Base-by-base conservation (phyloP, 1,140 invertebrate genomes). In the Diprion similis region DNA sequence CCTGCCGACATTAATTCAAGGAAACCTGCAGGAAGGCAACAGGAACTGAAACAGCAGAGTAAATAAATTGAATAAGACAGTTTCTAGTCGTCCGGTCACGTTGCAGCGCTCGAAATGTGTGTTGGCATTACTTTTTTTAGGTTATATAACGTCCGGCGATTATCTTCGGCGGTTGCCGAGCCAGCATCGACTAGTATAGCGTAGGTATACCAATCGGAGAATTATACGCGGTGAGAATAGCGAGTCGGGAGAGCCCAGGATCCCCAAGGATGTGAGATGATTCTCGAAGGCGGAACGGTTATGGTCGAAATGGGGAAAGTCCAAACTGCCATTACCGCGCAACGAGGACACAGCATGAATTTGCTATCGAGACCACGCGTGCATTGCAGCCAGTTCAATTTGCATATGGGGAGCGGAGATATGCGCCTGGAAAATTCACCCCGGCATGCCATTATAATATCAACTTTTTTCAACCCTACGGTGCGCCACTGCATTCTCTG, bases 161-260 rank as follows among this genome's bases (percentile, higher is more conserved):
- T 4, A 59, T 59, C 6, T 59, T 59, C 51, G 51, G 11, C n/a
- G 51, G 51, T 8, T 59, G 51, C 51, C 7, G n/a, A 59, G 51
- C 51, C 51, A 59, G 24, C 24, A 37, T 37, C 24, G 24, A 37
- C 24, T 1, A 37, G 24, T 37, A 37, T 37, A 37, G 24, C 24
- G 24, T 37, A 3, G 51, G 6, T 13, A 3, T 15, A 59, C 51
- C 51, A 59, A 59, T 59, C 7, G 51, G 51, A 59, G 51, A 59
- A 59, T 59, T 59, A 59, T 59, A 59, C 51, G 51, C 51, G 51
- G 51, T 59, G 11, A 59, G 51, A 59, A 59, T 59, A 13, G 51
- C n/a, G 51, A 17, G 51, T 4, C 8, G 51, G 51, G 51, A 17
- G 4, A 8, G n/a, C 51, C 6, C 2, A 59, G n/a, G 11, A 17